Conservation (phyloP, 2,888 invertebrate genomes). For the Macaria notata region DNA sequence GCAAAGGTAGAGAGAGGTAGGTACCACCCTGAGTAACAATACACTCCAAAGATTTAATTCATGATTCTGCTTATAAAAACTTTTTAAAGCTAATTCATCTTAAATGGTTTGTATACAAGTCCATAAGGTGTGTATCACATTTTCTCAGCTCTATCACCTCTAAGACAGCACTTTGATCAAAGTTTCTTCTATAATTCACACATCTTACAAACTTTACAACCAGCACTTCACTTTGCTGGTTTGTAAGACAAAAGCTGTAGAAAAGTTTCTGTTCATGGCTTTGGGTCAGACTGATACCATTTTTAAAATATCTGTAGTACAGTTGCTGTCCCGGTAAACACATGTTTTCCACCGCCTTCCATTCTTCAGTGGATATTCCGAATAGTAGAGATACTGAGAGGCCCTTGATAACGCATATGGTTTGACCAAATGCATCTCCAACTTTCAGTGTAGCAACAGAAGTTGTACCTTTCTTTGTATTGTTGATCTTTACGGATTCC, state of each 20-base stretch:
- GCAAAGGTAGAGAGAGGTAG: too few species aligned
- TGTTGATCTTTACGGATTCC: slow-evolving; percentile 71
- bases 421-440: slow-evolving; percentile 63
- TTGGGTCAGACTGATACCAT: slow-evolving; percentile 60
- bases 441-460: slow-evolving; percentile 65
- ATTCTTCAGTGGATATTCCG: slow-evolving; percentile 57
- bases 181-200: slow-evolving; percentile 60
- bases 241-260: slow-evolving; percentile 69
- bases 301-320: slow-evolving; percentile 72
- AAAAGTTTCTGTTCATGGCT: slow-evolving; percentile 67
- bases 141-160: slow-evolving; percentile 59
- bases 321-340: slow-evolving; percentile 58
- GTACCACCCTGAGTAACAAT: too few species aligned
- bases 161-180: slow-evolving; percentile 61
- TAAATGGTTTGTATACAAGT: slow-evolving; percentile 55
- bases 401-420: slow-evolving; percentile 64
- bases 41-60: too few species aligned
- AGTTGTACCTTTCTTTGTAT: slow-evolving; percentile 42
- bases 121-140: slow-evolving; percentile 54
- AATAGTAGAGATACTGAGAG: slow-evolving; percentile 58
- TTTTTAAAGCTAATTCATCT: slow-evolving; percentile 15
- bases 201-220: slow-evolving; percentile 58
- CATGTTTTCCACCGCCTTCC: slow-evolving; percentile 64
- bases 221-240: slow-evolving; percentile 58
- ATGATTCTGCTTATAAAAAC: neutral